Percentiles rank a stretch among this genome's conserved stretches.
Conservation (phyloP, 2,113 vertebrate species). For the Notothenia rossii region DNA sequence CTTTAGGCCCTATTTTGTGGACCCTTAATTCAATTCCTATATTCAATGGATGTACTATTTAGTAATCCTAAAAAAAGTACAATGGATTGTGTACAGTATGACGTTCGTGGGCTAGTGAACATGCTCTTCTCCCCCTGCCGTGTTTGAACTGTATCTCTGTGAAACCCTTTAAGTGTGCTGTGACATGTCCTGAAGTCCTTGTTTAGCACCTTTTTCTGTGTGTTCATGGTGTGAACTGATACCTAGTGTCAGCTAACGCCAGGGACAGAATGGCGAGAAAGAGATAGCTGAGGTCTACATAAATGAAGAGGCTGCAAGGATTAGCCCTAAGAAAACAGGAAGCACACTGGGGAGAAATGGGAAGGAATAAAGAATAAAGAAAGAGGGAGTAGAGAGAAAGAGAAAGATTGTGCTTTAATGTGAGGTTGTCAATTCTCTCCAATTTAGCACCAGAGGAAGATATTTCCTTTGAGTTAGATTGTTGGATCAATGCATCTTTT, state of each 20-base stretch:
- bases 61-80: background rate
- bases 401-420: constrained; percentile 38
- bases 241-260: constrained; percentile 90
- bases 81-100: background rate
- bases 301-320: constrained; percentile 43
- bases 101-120: background rate
- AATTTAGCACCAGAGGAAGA: constrained; percentile 56
- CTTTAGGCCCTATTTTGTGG: background rate
- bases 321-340: constrained; percentile 52
- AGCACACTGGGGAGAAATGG: constrained; percentile 38
- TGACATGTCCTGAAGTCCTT: constrained; percentile 94
- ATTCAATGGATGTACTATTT: background rate
- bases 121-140: constrained; percentile 67
- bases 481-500: constrained; percentile 62
- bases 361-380: constrained; percentile 28
- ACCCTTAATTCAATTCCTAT: background rate
- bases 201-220: constrained; percentile 92
- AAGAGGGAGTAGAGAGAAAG: background rate
- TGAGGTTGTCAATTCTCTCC: constrained; percentile 50
- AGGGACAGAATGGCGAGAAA: constrained; percentile 79
- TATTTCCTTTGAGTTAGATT: constrained; percentile 63
- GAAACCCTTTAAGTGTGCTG: constrained; percentile 90
- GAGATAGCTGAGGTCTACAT: constrained; percentile 56
- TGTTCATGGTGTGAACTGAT: constrained; percentile 94
- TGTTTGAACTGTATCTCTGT: constrained; percentile 85